Conservation (phyloP, 2,888 invertebrate genomes). For the Choreutis nemorana region DNA sequence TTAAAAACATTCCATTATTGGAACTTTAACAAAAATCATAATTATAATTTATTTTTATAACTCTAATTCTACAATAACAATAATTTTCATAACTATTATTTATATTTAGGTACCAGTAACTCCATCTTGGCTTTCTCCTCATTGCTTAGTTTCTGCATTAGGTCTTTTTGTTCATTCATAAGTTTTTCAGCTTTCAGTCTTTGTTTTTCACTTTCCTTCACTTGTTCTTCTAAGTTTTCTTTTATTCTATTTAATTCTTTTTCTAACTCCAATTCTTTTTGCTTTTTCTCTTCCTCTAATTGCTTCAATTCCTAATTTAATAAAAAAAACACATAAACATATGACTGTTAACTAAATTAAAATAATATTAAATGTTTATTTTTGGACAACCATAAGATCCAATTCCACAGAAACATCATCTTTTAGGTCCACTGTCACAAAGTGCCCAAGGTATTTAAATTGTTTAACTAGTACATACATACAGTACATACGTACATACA, state of each 20-base stretch:
- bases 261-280: constrained; percentile 38
- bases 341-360: too few species aligned
- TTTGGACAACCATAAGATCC: too few species aligned
- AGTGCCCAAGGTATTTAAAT: too few species aligned
- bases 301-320: constrained; percentile 47
- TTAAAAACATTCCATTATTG: constrained; percentile 5
- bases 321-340: too few species aligned
- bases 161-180: constrained; percentile 33
- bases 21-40: not conserved
- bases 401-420: too few species aligned
- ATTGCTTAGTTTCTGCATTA: constrained; percentile 40
- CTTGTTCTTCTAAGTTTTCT: constrained; percentile 37
- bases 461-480: too few species aligned
- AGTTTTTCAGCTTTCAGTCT: constrained; percentile 33
- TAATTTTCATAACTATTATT: constrained; percentile 1
- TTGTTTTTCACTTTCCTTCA: constrained; percentile 47
- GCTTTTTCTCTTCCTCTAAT: constrained; percentile 36
- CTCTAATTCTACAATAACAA: not conserved
- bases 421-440: too few species aligned
- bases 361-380: too few species aligned
- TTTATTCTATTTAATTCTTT: constrained; percentile 38
- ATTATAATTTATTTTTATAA: not conserved
- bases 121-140: constrained; percentile 43
- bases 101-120: constrained; percentile 27
- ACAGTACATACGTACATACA: too few species aligned